phyloP scores from a whole-genome alignment of 2,888 invertebrate species.

The Scaptodrosophila latifasciaeformis region DNA sequence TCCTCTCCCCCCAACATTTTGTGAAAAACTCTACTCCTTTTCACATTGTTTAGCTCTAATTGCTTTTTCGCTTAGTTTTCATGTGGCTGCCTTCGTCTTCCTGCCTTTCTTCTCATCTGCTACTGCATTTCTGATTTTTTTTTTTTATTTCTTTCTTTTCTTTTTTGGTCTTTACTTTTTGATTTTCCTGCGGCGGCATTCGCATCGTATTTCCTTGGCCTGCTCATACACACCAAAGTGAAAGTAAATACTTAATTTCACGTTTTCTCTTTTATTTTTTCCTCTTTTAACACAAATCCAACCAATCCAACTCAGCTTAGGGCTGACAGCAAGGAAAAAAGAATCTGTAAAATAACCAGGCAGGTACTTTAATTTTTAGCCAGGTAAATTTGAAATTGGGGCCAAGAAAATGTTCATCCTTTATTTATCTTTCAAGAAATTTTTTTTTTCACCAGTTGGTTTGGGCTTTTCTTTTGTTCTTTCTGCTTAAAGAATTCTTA shows the following conservation, averaged over 20 bases:
- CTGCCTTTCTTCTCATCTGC: conserved; percentile 1
- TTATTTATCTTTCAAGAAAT: neutral
- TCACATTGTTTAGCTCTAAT: conserved; percentile 54
- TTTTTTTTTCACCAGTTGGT: neutral
- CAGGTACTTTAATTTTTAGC: too few relatives aligned
- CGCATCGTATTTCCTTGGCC: conserved; percentile 42
- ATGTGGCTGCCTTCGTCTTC: neutral
- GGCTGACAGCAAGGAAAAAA: too few relatives aligned
- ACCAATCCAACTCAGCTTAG: too few relatives aligned
- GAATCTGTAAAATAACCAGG: too few relatives aligned
- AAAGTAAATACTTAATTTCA: conserved; percentile 67
- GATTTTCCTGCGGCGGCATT: conserved; percentile 31
- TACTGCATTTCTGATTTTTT: conserved; percentile 25
- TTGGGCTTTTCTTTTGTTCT: neutral
- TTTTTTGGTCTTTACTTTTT: conserved; percentile 29
- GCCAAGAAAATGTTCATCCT: neutral
- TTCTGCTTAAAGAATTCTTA: neutral
- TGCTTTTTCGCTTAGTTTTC: conserved; percentile 54
- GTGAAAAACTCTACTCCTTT: conserved; percentile 3
- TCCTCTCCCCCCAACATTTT: too few relatives aligned
- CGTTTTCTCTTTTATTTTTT: neutral
- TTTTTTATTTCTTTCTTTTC: too few relatives aligned
- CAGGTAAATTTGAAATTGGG: neutral
- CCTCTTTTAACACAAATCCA: too few relatives aligned
- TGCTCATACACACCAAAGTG: conserved; percentile 28